Conservation (phyloP, 2,888 invertebrate species). For the Drosophila buzzatii region DNA sequence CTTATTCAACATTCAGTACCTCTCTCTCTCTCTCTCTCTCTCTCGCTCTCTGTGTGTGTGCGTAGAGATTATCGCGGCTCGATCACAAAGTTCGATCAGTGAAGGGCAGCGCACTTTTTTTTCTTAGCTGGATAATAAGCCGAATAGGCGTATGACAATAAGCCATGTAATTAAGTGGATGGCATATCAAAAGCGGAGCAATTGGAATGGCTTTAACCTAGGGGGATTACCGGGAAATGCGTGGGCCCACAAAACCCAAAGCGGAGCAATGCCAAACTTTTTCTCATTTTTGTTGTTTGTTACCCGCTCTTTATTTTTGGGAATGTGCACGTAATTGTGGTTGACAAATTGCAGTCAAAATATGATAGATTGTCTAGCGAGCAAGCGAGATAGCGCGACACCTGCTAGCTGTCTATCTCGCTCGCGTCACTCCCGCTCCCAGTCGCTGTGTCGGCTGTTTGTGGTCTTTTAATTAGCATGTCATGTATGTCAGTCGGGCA, state of each 20-base stretch:
- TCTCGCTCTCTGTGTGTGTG: conserved; percentile 20
- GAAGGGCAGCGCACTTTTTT: conserved; percentile 73
- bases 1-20: background rate
- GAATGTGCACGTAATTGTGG: conserved; percentile 70
- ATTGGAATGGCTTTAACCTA: conserved; percentile 46
- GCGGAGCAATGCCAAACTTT: conserved; percentile 4
- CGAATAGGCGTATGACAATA: conserved; percentile 80
- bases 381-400: conserved; percentile 10
- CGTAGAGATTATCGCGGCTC: conserved; percentile 64
- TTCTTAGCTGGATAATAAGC: conserved; percentile 70
- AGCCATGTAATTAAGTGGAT: conserved; percentile 77
- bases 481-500: conserved; percentile 78
- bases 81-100: conserved; percentile 79
- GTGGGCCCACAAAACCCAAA: conserved; percentile 43
- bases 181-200: conserved; percentile 67
- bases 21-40: conserved; percentile 4
- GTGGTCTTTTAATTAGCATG: conserved; percentile 84
- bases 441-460: conserved; percentile 64
- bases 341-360: conserved; percentile 81
- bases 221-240: conserved; percentile 70
- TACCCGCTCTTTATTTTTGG: background rate
- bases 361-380: conserved; percentile 66
- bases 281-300: background rate
- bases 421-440: conserved; percentile 8
- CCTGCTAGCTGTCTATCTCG: conserved; percentile 35